Base-by-base conservation (phyloP, 2,113 vertebrate genomes). In the Rhombomys opimus region DNA sequence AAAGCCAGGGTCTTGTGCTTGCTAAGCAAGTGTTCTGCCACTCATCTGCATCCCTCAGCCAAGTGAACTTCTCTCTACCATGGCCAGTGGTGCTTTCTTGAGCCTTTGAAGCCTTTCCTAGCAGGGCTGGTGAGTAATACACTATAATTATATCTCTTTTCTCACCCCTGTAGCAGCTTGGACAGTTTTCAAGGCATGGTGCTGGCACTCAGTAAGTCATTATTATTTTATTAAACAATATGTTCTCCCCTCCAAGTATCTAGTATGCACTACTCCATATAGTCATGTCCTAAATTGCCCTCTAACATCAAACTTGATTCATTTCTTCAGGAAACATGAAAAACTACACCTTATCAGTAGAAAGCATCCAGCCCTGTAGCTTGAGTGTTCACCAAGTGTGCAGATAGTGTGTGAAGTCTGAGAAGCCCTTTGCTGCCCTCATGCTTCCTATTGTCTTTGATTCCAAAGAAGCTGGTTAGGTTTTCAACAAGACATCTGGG, bases 211-310 rank as follows among this genome's bases (percentile, higher is more conserved):
- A 85, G 61, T 65, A 65, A 84, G n/a, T 95, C 85, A 57, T 87
- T 94, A 50, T 54, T 85, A 59, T 84, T 97, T 88, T 87, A 75
- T 77, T 94, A 67, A 93, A 59, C n/a, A 87, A 32, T 32, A 20
- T 50, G 20, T 46, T 30, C 8, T 89, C 35, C 85, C 38, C 50
- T 57, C 11, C 30, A 72, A 73, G 52, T 96, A 54, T 85, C 57
- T 81, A 85, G 57, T 54, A 54, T 22, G 38, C 35, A 70, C 22
- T 54, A 32, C 15, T 92, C 76, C 70, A 15, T 35, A 46, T 86
- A 68, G 46, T 72, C 85, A 1, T 61, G 82, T 97, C 80, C 76
- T 75, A n/a, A 95, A n/a, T 93, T 91, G 75, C n/a, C 46, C 25
- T 65, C 25, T 54, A 72, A 38, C 4, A 35, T 82, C 52, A 89